phyloP scores from a whole-genome alignment of 2,888 invertebrate genomes.

The Dolichopus griseipennis region DNA sequence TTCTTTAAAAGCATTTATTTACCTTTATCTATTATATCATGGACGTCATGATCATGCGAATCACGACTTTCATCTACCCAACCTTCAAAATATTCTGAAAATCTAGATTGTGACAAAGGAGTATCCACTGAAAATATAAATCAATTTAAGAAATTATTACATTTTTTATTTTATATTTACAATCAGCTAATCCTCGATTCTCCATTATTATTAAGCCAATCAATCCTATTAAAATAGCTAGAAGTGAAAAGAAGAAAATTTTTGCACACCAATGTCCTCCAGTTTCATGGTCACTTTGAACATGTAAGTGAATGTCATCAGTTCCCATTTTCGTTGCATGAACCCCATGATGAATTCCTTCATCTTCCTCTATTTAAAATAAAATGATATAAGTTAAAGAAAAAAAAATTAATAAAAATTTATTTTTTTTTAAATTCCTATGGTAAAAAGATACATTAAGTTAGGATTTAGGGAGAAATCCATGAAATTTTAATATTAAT shows the following conservation, averaged over 20 bases:
- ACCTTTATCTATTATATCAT: conserved; percentile 32
- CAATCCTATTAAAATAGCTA: conserved; percentile 61
- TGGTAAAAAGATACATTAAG: not conserved
- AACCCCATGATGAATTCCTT: conserved; percentile 39
- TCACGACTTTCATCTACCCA: conserved; percentile 53
- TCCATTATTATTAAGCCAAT: conserved; percentile 71
- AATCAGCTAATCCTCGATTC: conserved; percentile 67
- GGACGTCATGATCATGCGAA: conserved; percentile 34
- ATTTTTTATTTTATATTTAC: conserved; percentile 49
- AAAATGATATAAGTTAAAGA: no score
- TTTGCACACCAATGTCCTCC: conserved; percentile 80
- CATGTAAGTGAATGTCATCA: conserved; percentile 68
- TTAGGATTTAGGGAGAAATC: not conserved
- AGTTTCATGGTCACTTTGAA: conserved; percentile 65
- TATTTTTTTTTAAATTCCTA: no score
- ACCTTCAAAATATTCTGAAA: conserved; percentile 66
- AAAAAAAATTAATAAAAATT: no score
- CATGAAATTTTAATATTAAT: not conserved
- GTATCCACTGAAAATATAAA: conserved; percentile 47
- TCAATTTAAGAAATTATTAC: not conserved
- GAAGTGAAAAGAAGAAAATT: conserved; percentile 67
- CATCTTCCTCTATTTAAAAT: conserved; percentile 33
- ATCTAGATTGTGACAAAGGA: conserved; percentile 55
- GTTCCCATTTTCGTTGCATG: conserved; percentile 44
- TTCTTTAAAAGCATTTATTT: not conserved